Evolutionary conservation across 2,797 vertebrate species (phyloP).

Genomic region (Rhinoraja longicauda): DNA sequence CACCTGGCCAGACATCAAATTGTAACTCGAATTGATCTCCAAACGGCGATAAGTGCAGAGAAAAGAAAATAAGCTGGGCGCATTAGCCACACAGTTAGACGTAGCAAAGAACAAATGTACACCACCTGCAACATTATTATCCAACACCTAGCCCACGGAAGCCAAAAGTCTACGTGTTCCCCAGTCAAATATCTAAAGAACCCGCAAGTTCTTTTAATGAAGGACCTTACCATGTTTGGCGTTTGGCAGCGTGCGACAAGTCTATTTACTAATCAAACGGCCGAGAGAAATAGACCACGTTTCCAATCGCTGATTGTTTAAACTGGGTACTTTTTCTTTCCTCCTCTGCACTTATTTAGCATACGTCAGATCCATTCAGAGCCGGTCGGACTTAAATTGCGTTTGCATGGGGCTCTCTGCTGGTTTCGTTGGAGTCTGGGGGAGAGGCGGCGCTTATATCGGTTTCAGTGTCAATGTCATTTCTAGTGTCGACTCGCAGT

Average conservation of each 20-base stretch:
- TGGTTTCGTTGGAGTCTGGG: background rate
- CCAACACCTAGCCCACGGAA: too few species aligned
- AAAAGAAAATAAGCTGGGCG: background rate
- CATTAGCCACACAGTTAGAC: background rate
- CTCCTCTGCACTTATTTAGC: background rate
- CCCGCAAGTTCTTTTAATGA: background rate
- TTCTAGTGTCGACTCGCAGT: conserved; percentile 22
- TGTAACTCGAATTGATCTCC: background rate
- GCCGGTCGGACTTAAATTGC: conserved; percentile 25
- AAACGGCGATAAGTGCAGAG: background rate
- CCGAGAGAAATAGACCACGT: background rate
- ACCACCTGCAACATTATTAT: background rate
- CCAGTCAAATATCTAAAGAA: background rate
- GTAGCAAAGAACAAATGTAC: background rate
- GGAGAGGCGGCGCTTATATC: conserved; percentile 34
- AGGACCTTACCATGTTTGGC: conserved; percentile 15
- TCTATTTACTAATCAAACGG: background rate
- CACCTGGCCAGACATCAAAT: background rate
- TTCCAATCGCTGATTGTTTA: background rate
- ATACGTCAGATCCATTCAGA: background rate
- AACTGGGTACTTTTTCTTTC: background rate
- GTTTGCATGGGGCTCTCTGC: background rate
- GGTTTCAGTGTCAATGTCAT: conserved; percentile 28
- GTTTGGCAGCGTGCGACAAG: background rate
- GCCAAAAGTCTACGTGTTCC: background rate